phyloP scores from a whole-genome alignment of 2,888 invertebrate genomes.

The Caenorhabditis macrosperma region DNA sequence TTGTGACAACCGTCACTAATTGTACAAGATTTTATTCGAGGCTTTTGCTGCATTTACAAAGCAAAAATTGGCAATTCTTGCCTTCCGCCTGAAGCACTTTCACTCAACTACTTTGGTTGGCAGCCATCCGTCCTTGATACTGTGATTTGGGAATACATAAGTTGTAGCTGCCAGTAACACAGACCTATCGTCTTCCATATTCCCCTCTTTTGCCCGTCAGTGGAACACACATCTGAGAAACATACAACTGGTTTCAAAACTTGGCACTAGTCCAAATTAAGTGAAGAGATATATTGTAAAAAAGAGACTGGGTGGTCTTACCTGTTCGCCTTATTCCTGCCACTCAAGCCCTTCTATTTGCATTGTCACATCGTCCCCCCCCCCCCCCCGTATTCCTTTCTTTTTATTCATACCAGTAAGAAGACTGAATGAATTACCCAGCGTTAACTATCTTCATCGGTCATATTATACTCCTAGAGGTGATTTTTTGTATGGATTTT shows the following conservation, averaged over 20 bases:
- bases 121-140: conserved; percentile 54
- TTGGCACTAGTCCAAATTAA: conserved; percentile 48
- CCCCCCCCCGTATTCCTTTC: background rate
- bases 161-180: conserved; percentile 44
- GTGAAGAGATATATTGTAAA: conserved; percentile 44
- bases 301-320: conserved; percentile 52
- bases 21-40: conserved; percentile 53
- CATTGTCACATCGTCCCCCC: background rate
- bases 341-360: conserved; percentile 30
- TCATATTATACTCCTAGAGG: background rate
- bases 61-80: conserved; percentile 25
- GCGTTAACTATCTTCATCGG: background rate
- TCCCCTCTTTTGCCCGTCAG: conserved; percentile 4
- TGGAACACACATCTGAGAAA: conserved; percentile 41
- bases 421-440: background rate
- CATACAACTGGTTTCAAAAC: conserved; percentile 53
- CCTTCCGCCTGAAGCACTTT: conserved; percentile 44
- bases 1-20: conserved; percentile 39
- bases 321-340: conserved; percentile 56
- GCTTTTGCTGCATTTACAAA: conserved; percentile 23
- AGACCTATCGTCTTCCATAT: conserved; percentile 9
- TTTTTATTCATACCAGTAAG: background rate
- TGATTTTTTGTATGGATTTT: background rate
- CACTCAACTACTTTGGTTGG: conserved; percentile 35
- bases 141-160: conserved; percentile 49